Evolutionary conservation across 2,888 invertebrate species (phyloP).

Genomic region (Galeopsomyia nigrocyanea): DNA sequence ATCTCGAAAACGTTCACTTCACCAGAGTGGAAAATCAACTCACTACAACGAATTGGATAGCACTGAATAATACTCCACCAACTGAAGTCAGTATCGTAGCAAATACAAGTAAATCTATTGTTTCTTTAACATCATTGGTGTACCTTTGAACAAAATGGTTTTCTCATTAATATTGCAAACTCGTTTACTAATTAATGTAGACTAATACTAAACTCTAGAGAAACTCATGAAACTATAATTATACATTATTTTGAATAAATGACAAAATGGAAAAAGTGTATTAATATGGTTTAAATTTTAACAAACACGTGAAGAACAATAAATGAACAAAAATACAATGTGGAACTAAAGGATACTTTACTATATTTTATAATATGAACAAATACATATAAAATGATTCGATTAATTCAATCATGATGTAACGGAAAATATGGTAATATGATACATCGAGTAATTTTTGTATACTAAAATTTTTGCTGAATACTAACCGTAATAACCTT

Average conservation of each 20-base stretch:
- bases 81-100: conserved; percentile 42
- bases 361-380: too few species aligned
- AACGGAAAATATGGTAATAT: too few species aligned
- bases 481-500: conserved; percentile 27
- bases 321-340: too few species aligned
- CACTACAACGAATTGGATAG: conserved; percentile 51
- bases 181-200: not conserved
- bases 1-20: not conserved
- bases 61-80: conserved; percentile 47
- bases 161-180: not conserved
- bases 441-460: too few species aligned
- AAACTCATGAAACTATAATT: not conserved
- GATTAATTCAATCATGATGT: too few species aligned
- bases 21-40: conserved; percentile 27
- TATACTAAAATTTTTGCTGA: too few species aligned
- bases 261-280: too few species aligned
- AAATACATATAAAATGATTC: too few species aligned
- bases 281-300: too few species aligned
- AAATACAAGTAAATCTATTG: conserved; percentile 43
- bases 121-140: conserved; percentile 42
- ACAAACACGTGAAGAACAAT: too few species aligned
- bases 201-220: too few species aligned
- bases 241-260: not conserved
- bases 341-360: too few species aligned
- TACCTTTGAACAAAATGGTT: conserved; percentile 36